These are phyloP conservation scores for Pseudomyrmex cubaensis DNA, from an alignment of 1,140 invertebrate genomes.

Conservation along the genomic window DNA sequence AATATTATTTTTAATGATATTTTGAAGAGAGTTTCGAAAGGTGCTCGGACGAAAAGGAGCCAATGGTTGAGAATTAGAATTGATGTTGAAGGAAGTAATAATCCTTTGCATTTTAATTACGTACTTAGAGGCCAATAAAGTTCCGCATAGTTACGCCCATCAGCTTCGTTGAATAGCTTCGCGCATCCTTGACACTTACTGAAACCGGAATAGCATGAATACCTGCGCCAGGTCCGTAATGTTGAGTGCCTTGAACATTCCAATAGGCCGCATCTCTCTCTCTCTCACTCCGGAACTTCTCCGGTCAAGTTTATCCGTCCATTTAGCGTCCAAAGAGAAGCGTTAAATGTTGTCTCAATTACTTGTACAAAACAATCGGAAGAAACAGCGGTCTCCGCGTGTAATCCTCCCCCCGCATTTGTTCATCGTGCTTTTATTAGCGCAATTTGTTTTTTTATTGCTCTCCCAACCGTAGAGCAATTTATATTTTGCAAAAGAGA, in stretches of 20 bases:
- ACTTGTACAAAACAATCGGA: too few species aligned
- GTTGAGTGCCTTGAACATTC: constrained; percentile 55
- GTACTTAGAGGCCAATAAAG: constrained; percentile 80
- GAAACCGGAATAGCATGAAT: constrained; percentile 34
- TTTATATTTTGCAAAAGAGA: constrained; percentile 36
- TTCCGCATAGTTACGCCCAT: constrained; percentile 64
- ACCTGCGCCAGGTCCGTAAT: neutral
- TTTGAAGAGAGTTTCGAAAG: too few species aligned
- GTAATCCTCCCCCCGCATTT: constrained; percentile 33
- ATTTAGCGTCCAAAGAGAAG: constrained; percentile 64
- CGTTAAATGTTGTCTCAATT: too few species aligned
- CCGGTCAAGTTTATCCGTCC: constrained; percentile 74
- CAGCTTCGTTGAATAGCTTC: constrained; percentile 62
- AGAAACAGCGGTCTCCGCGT: constrained; percentile 2
- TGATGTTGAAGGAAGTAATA: constrained; percentile 42
- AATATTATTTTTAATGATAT: too few species aligned
- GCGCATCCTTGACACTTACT: constrained; percentile 39
- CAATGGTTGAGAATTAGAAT: neutral
- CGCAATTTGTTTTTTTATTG: neutral
- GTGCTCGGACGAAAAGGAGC: too few species aligned
- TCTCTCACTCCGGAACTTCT: constrained; percentile 62
- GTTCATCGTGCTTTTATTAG: constrained; percentile 13
- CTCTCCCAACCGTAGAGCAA: neutral
- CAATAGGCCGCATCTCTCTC: constrained; percentile 48
- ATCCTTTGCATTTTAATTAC: constrained; percentile 83